These are phyloP conservation scores for Salvelinus alpinus DNA, from an alignment of 2,113 vertebrate species.

Conservation along the genomic window DNA sequence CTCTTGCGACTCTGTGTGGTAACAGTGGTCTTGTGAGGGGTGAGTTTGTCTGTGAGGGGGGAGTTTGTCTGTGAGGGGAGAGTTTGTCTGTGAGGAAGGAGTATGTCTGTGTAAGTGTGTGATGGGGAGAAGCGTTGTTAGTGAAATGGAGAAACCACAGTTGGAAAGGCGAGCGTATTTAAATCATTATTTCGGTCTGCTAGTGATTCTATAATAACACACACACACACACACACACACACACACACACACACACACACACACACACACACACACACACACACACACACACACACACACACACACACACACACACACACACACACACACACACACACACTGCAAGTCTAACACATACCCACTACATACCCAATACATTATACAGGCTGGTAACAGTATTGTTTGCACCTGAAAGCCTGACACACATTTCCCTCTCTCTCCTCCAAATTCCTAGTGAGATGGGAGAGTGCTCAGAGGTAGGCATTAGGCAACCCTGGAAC, in stretches of 20 bases:
- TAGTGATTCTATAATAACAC: constrained; percentile 6
- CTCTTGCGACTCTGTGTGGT: neutral
- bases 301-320: neutral
- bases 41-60: no score
- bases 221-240: constrained; percentile 11
- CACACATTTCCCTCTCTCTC: neutral
- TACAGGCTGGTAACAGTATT: neutral
- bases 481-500: no score
- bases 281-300: constrained; percentile 19
- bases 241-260: constrained; percentile 8
- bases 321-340: constrained; percentile 5
- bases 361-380: neutral
- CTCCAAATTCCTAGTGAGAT: neutral
- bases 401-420: constrained; percentile 1
- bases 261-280: constrained; percentile 15
- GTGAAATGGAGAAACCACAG: constrained; percentile 3
- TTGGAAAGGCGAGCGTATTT: neutral
- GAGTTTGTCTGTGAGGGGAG: no score
- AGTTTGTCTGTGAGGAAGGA: no score
- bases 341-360: neutral
- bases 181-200: constrained; percentile 3
- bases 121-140: neutral
- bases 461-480: no score
- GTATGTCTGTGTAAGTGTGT: no score
- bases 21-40: neutral